Conservation (phyloP, 2,113 vertebrate genomes). For the Herpetotheres cachinnans region DNA sequence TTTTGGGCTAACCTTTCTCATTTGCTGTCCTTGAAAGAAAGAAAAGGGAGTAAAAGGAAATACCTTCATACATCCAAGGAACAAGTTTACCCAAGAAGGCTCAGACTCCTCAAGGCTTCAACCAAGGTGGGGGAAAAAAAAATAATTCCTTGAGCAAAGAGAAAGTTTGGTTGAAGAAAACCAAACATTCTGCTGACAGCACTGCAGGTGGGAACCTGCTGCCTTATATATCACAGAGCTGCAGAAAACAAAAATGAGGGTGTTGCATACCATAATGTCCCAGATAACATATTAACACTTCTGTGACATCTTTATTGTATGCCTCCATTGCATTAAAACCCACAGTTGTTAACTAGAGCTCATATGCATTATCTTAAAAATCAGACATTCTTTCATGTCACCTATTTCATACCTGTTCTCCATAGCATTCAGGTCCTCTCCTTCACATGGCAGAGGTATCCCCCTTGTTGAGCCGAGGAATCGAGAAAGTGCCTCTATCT, state of each 20-base stretch:
- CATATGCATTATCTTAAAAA: not conserved
- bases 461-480: not conserved
- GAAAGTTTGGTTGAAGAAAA: not conserved
- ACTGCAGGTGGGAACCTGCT: slow-evolving; percentile 32
- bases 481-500: not conserved
- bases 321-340: not conserved
- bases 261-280: not conserved
- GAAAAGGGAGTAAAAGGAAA: not conserved
- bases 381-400: not conserved
- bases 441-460: not conserved
- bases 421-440: not conserved
- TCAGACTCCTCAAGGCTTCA: not conserved
- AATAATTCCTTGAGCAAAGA: not conserved
- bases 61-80: not conserved
- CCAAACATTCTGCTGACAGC: not conserved
- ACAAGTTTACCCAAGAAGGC: not conserved
- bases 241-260: not conserved
- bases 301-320: not conserved
- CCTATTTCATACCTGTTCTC: not conserved
- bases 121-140: not conserved
- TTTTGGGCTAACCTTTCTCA: not conserved
- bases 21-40: not conserved
- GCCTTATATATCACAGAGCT: not conserved
- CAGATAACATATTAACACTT: not conserved
- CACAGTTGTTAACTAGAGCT: not conserved